A percentile compares a stretch with the other conserved stretches of the same genome.
phyloP scores from a whole-genome alignment of 2,888 invertebrate genomes.

The Cheilosia variabilis region DNA sequence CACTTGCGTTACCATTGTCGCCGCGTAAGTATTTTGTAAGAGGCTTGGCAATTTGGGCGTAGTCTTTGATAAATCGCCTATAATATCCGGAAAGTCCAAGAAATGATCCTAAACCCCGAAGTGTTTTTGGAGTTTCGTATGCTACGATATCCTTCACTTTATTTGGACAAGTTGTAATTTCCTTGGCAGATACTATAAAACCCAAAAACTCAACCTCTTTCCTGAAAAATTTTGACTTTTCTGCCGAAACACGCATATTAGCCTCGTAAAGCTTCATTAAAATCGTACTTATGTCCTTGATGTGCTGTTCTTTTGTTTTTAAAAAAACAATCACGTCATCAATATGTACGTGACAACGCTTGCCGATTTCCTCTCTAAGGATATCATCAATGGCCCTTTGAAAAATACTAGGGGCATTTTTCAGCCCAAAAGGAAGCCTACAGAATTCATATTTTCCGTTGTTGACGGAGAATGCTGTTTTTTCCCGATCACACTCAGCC shows the following conservation, averaged over 20 bases:
- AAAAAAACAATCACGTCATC: conserved; percentile 67
- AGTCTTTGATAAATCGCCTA: no score
- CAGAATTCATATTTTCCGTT: no score
- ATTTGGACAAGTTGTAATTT: conserved; percentile 19
- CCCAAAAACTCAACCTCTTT: conserved; percentile 8
- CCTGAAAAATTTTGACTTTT: conserved; percentile 24
- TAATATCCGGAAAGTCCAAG: neutral
- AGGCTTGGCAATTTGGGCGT: neutral
- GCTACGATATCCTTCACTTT: conserved; percentile 30
- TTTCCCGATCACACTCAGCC: no score
- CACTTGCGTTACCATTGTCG: conserved; percentile 42
- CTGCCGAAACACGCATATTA: neutral
- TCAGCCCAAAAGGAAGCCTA: no score
- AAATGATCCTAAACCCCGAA: conserved; percentile 33
- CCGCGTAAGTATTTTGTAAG: conserved; percentile 28
- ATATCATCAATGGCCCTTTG: no score
- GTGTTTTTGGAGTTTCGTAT: conserved; percentile 8
- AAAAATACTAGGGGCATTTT: no score
- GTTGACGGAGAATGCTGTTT: no score
- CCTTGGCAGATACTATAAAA: neutral
- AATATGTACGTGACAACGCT: conserved; percentile 53
- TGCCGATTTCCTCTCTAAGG: no score
- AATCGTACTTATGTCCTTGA: conserved; percentile 22
- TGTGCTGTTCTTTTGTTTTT: conserved; percentile 18
- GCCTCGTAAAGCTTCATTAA: conserved; percentile 35